Evolutionary conservation across 2,797 vertebrate species (phyloP).

Genomic region (Notolabrus celidotus): DNA sequence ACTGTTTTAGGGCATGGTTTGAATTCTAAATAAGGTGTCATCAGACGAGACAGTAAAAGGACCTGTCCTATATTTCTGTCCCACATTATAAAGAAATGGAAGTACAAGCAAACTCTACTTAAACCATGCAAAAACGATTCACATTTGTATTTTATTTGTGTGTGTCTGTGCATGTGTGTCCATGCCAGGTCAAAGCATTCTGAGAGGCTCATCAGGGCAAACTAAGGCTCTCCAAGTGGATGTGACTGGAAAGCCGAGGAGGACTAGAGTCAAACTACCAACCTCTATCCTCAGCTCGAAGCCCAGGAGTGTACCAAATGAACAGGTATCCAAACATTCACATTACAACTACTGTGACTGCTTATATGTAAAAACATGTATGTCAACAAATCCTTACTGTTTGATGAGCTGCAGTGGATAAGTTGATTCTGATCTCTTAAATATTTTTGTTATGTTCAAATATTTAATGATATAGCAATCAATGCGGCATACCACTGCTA

Average conservation of each 20-base stretch:
- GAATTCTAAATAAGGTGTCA: constrained; percentile 29
- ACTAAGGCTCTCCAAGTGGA: constrained; percentile 75
- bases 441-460: too few species aligned
- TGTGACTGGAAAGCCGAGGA: constrained; percentile 82
- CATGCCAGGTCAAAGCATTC: constrained; percentile 43
- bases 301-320: constrained; percentile 79
- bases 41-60: not conserved
- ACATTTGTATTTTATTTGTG: not conserved
- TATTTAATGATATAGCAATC: too few species aligned
- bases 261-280: constrained; percentile 82
- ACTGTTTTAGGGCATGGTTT: constrained; percentile 19
- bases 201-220: constrained; percentile 27
- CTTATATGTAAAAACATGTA: not conserved
- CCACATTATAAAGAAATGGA: not conserved
- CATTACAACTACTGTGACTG: too few species aligned
- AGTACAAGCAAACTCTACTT: not conserved
- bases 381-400: not conserved
- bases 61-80: constrained; percentile 1
- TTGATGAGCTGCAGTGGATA: too few species aligned
- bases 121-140: too few species aligned
- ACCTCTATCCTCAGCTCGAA: constrained; percentile 80
- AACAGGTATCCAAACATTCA: constrained; percentile 78
- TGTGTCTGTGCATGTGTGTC: not conserved
- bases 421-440: too few species aligned
- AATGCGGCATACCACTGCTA: too few species aligned